phyloP scores from a whole-genome alignment of 2,797 vertebrate genomes.

The Pangasius mekongensis region DNA sequence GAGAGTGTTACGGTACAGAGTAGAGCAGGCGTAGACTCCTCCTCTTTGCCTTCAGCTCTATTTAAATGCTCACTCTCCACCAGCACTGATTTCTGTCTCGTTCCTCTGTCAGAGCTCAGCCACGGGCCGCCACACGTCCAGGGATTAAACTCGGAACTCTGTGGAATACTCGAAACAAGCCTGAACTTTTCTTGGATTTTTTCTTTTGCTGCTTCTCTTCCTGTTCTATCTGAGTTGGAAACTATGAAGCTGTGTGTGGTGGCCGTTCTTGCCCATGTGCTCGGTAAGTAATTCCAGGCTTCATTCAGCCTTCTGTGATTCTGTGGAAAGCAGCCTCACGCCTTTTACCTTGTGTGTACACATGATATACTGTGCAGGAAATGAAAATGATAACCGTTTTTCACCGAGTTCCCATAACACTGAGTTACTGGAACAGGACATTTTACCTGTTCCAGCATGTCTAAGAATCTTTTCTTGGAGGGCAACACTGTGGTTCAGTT shows the following conservation, averaged over 20 bases:
- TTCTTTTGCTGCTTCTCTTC: neutral
- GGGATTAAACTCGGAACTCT: conserved; percentile 32
- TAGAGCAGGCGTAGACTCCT: neutral
- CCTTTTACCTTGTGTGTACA: neutral
- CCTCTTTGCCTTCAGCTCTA: neutral
- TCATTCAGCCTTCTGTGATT: neutral
- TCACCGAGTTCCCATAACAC: neutral
- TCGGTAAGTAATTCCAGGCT: conserved; percentile 71
- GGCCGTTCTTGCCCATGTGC: conserved; percentile 68
- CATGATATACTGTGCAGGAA: neutral
- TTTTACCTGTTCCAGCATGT: conserved; percentile 1
- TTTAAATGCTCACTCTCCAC: conserved; percentile 30
- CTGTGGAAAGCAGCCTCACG: neutral
- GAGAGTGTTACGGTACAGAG: neutral
- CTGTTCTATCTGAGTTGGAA: conserved; percentile 23
- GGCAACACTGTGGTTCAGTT: conserved; percentile 46
- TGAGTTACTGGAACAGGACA: neutral
- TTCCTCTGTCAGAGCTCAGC: neutral
- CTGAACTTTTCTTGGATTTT: neutral
- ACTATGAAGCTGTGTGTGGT: conserved; percentile 74
- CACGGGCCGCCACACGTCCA: neutral
- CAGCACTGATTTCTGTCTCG: conserved; percentile 33
- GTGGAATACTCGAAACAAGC: conserved; percentile 30
- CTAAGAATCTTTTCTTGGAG: conserved; percentile 35
- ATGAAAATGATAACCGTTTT: neutral